Percentiles rank a stretch among this genome's conserved stretches.
Conservation (phyloP, 2,113 vertebrate genomes). For the Erythrocebus patas region DNA sequence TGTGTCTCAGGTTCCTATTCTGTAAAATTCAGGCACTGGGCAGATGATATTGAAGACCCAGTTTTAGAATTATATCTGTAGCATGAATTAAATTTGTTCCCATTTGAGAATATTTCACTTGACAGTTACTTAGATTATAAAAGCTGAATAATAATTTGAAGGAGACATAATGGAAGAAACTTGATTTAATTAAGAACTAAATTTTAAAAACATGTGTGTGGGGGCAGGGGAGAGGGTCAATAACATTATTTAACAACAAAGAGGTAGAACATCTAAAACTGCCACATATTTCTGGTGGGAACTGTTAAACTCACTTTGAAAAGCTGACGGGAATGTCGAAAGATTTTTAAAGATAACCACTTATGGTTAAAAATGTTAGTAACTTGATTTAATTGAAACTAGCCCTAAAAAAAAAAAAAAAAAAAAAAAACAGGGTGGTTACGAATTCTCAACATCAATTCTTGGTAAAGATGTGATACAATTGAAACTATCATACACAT, state of each 20-base stretch:
- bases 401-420: not conserved
- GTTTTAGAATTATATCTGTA: conserved; percentile 24
- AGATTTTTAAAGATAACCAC: not conserved
- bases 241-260: not conserved
- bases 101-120: conserved; percentile 47
- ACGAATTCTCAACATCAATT: not conserved
- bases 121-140: conserved; percentile 35
- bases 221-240: not conserved
- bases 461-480: not conserved
- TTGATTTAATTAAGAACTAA: not conserved
- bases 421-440: not conserved
- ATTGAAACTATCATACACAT: not conserved
- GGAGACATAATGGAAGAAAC: not conserved
- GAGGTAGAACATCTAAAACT: not conserved
- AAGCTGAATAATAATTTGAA: conserved; percentile 43
- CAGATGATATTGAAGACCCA: conserved; percentile 5
- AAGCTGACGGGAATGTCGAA: conserved; percentile 18
- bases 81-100: conserved; percentile 13
- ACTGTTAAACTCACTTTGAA: conserved; percentile 13
- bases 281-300: not conserved
- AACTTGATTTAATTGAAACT: not conserved
- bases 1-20: not conserved
- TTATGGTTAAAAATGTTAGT: conserved; percentile 12
- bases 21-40: conserved; percentile 28
- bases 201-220: not conserved